Percentiles rank a stretch among this genome's conserved stretches.
These are phyloP conservation scores for Patella depressa DNA, from an alignment of 2,888 invertebrate species.

Conservation along the genomic window DNA sequence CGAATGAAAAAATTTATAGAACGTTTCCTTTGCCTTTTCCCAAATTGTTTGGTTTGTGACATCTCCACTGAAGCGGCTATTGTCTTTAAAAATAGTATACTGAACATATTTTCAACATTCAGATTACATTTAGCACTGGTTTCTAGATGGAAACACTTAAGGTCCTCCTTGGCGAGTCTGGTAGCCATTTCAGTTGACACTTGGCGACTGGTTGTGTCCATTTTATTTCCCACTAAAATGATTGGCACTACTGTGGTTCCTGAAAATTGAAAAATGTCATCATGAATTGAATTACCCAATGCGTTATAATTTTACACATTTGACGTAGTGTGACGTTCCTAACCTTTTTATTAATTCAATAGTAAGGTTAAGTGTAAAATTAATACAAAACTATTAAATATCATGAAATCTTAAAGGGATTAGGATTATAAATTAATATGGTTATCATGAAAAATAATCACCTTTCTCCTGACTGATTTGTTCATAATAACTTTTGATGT, in stretches of 20 bases:
- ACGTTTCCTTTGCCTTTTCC: no score
- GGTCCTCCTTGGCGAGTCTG: conserved; percentile 15
- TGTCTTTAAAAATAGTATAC: conserved; percentile 11
- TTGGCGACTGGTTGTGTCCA: conserved; percentile 14
- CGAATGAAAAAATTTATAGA: no score
- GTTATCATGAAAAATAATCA: not conserved
- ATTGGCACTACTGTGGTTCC: conserved; percentile 13
- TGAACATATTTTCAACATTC: conserved; percentile 17
- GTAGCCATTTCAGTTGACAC: conserved; percentile 18
- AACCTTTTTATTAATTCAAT: no score
- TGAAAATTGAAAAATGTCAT: not conserved
- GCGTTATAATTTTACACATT: no score
- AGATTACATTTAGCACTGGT: conserved; percentile 22
- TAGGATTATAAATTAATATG: not conserved
- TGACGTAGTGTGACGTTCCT: no score
- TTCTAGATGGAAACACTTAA: conserved; percentile 16
- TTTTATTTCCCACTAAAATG: conserved; percentile 20
- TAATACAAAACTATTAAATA: no score
- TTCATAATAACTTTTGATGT: not conserved
- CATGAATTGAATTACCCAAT: no score
- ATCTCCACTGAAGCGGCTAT: no score
- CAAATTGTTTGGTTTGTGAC: no score
- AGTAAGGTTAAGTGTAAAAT: no score
- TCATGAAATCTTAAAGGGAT: no score
- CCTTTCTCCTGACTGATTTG: conserved; percentile 2